Evolutionary conservation across 2,113 vertebrate species (phyloP), one percentile per base, ranked within the genome.

Genomic region (Caranx ignobilis): DNA sequence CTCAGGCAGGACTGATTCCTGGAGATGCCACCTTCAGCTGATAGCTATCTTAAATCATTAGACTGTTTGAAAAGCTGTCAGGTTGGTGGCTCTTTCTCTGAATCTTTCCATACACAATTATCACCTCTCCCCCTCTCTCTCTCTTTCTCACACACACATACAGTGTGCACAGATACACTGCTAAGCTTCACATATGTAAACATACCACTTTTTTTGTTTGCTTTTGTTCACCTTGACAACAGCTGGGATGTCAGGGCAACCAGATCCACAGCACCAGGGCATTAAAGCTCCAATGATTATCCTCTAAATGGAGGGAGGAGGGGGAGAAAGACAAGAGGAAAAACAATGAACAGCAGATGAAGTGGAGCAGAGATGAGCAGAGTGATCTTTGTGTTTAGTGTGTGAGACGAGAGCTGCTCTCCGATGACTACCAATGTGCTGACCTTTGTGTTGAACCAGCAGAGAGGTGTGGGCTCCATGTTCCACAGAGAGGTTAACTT

Each of bases 11-110:
- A 47, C 48, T 19, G 50, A 6, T 64, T 31, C 32, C 50, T 35
- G 64, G 37, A 35, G 70, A 74, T 76, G 81, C 77, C 81, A 13
- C 73, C 26, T 55, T 71, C 54, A 65, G 71, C 61, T 41, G 61
- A 56, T 3, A 15, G 45, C 18, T 4, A 77, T 87, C 79, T 91
- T 90, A 89, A 88, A 88, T 91, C 89, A 91, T 82, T 70, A 77
- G 63, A 1, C 50, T 88, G 89, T 92, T 93, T 92, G 86, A 83
- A 91, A 92, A 85, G 77, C 86, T 90, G 89, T 87, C 81, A 13
- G 57, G n/a, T 35, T 45, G 77, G 39, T 11, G 41, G 63, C 16
- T 60, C 55, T 59, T 50, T 50, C 15, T 77, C 67, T 2, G 2
- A n/a, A 34, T 72, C 68, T 80, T 85, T 74, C 68, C 80, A 41